Conservation (phyloP, 2,797 vertebrate species). For the Numenius phaeopus region DNA sequence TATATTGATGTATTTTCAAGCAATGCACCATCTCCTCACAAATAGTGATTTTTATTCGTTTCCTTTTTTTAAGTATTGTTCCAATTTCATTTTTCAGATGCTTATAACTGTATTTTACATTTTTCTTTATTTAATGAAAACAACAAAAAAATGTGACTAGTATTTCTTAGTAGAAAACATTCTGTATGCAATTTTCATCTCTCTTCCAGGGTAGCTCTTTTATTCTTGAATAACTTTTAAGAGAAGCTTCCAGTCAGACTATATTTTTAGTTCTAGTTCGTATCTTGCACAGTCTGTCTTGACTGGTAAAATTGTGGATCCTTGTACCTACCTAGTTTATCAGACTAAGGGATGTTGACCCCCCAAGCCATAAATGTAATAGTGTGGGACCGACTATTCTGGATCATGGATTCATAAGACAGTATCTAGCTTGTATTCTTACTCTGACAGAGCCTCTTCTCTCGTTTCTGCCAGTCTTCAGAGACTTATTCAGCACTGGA, state of each 20-base stretch:
- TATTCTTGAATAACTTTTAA: neutral
- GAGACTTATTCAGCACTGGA: neutral
- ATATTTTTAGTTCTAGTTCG: neutral
- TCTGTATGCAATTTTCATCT: neutral
- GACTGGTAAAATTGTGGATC: neutral
- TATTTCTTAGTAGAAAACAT: neutral
- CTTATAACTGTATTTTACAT: neutral
- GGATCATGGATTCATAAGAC: neutral
- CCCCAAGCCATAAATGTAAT: neutral
- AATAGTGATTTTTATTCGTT: neutral
- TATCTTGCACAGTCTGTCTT: neutral
- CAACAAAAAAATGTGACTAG: neutral
- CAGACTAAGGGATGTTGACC: neutral
- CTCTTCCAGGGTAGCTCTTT: neutral
- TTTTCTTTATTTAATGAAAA: neutral
- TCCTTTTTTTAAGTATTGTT: neutral
- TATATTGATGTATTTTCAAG: neutral
- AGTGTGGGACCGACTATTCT: neutral
- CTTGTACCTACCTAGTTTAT: neutral
- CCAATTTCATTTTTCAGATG: neutral
- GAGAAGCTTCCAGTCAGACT: neutral
- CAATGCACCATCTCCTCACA: neutral
- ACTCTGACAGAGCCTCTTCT: neutral
- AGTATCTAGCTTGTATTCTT: neutral
- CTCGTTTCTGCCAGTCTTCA: neutral